Evolutionary conservation across 2,797 vertebrate genomes (phyloP), one percentile per base, ranked within the genome.

Genomic region (Garrulus glandarius): DNA sequence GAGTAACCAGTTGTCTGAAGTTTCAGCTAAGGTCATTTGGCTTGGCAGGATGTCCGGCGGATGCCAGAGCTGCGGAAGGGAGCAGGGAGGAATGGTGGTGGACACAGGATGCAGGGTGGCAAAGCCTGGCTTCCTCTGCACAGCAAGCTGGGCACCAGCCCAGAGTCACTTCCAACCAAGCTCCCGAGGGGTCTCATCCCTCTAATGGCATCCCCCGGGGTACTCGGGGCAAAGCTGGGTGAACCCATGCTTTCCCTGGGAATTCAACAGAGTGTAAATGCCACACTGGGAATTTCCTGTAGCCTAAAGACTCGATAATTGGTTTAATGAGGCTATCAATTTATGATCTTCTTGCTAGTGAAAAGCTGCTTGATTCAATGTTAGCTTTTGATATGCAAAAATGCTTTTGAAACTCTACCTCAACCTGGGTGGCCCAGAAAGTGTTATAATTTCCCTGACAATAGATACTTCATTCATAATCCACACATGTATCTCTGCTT

Each of bases 371-470:
- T 88, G 83, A 70, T 95, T 91, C 74, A 79, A 67, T 89, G 67
- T 69, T 84, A 93, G 32, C 88, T 96, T 96, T 95, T 97, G 93
- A 96, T 89, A 95, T 91, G 92, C 60, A 93, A 95, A 96, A 95
- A 94, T 72, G 67, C 90, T 95, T 97, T 96, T 96, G 96, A 97
- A 97, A 95, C 43, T 92, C 78, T 96, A 81, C 59, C 88, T 94
- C 93, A 89, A 44, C 63, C 56, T 95, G 94, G 94, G 95, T 96
- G 96, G 96, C 74, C 96, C 63, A 95, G 77, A 91, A 87, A 94
- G 23, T 60, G 70, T 84, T 88, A 91, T 84, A 59, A 49, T 91
- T 96, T 93, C 81, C 47, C 81, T 89, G 70, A 94, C 90, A 91
- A 94, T 72, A 90, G 77, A 56, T 74, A 90, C 87, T 82, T 93